Conservation (phyloP, 1,140 invertebrate species). For the Drosophila baimaii region DNA sequence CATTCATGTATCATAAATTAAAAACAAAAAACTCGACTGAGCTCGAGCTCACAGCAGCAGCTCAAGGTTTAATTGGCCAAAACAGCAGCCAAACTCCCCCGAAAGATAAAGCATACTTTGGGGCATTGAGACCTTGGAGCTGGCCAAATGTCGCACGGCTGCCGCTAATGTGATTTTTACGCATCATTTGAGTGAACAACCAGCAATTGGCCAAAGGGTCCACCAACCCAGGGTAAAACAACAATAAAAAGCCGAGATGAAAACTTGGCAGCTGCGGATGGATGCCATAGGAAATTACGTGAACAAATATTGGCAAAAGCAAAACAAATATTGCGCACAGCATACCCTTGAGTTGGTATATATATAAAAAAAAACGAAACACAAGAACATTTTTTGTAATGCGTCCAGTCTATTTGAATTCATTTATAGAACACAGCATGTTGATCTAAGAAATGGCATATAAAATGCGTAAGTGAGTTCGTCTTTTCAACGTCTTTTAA, state of each 20-base stretch:
- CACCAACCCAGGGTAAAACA: constrained; percentile 8
- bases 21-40: constrained; percentile 53
- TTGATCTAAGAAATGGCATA: constrained; percentile 27
- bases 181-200: constrained; percentile 72
- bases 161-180: constrained; percentile 81
- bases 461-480: constrained; percentile 19
- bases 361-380: too few relatives aligned
- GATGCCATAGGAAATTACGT: constrained; percentile 63
- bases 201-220: constrained; percentile 53
- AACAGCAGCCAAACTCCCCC: constrained; percentile 14
- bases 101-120: constrained; percentile 34
- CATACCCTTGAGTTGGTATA: not conserved
- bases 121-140: constrained; percentile 16
- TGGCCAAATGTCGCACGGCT: constrained; percentile 63
- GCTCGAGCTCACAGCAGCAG: constrained; percentile 19
- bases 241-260: constrained; percentile 17
- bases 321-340: constrained; percentile 35
- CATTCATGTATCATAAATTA: constrained; percentile 53
- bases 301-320: constrained; percentile 72
- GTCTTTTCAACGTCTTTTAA: not conserved
- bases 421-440: not conserved
- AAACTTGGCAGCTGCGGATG: constrained; percentile 39
- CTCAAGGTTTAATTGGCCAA: constrained; percentile 60
- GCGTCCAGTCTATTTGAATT: constrained; percentile 2
- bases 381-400: constrained; percentile 17